These are phyloP conservation scores for Empidonax alnorum DNA, from an alignment of 2,113 vertebrate species.

Conservation along the genomic window DNA sequence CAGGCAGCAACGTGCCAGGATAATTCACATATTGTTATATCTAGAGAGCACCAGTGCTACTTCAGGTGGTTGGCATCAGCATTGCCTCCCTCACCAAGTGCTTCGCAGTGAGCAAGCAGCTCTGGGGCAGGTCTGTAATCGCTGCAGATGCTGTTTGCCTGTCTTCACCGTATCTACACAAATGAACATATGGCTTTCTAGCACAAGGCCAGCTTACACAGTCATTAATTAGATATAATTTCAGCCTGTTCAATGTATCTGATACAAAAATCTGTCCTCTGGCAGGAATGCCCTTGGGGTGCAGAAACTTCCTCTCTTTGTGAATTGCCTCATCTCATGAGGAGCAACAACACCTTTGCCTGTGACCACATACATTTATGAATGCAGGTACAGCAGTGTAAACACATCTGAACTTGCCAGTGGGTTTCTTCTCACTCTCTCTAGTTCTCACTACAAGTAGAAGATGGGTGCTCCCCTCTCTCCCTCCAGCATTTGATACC, in stretches of 20 bases:
- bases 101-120: neutral
- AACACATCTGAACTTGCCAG: neutral
- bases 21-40: neutral
- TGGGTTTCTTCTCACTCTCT: neutral
- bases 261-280: neutral
- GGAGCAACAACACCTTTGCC: neutral
- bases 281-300: neutral
- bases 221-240: constrained; percentile 42
- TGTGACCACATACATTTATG: neutral
- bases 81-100: neutral
- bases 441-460: neutral
- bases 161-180: neutral
- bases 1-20: accelerated
- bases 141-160: constrained; percentile 51
- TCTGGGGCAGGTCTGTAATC: constrained; percentile 18
- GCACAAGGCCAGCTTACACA: constrained; percentile 18
- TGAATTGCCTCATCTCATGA: neutral
- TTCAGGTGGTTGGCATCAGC: neutral
- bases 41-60: neutral
- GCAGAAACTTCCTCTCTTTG: neutral
- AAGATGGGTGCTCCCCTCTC: neutral
- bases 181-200: constrained; percentile 44
- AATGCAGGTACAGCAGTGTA: neutral
- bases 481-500: neutral
- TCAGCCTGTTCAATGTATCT: neutral